Conservation (phyloP, 2,797 vertebrate genomes). For the Phalanger gymnotis region DNA sequence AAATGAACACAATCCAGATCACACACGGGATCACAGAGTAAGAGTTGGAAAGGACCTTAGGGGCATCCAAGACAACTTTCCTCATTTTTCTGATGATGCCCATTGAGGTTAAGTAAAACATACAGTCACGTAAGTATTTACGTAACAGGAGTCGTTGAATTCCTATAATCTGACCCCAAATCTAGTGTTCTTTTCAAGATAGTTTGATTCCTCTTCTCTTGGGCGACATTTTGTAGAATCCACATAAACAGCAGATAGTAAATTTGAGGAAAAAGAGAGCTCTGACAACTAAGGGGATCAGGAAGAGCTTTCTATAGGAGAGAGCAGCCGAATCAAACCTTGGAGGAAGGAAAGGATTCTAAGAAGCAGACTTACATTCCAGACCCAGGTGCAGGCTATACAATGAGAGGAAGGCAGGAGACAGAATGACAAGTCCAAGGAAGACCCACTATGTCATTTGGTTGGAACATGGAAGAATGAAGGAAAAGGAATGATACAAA, state of each 20-base stretch:
- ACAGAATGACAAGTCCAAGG: not conserved
- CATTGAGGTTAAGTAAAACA: not conserved
- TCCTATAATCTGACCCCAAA: not conserved
- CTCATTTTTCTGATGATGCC: not conserved
- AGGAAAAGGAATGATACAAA: not conserved
- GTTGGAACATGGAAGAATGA: not conserved
- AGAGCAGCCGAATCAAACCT: not conserved
- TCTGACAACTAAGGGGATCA: not conserved
- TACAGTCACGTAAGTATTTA: not conserved
- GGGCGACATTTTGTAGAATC: not conserved
- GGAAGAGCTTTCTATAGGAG: not conserved
- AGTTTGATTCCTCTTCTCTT: not conserved
- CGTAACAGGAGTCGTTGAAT: not conserved
- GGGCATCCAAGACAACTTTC: not conserved
- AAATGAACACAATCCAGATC: not conserved
- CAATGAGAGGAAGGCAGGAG: not conserved
- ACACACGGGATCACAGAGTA: not conserved
- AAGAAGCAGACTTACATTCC: not conserved
- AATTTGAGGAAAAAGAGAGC: not conserved
- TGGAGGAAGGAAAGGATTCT: not conserved
- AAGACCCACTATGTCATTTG: not conserved
- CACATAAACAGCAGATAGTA: not conserved
- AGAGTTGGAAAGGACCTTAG: not conserved
- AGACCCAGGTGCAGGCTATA: not conserved
- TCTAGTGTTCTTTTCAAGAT: not conserved